Conservation (phyloP, 2,113 vertebrate genomes). For the Heterocephalus glaber region DNA sequence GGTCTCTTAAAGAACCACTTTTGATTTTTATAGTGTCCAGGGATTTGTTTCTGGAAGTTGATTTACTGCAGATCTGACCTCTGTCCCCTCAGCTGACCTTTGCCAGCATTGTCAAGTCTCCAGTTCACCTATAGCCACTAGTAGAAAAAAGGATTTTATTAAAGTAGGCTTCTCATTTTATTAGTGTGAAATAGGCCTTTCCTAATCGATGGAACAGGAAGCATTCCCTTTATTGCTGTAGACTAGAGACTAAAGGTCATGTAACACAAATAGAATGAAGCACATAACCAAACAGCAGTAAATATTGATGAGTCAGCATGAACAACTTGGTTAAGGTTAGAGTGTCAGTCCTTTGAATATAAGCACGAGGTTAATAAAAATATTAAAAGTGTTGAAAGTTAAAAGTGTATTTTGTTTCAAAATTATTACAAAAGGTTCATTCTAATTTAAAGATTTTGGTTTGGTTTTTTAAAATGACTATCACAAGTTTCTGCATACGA, state of each 20-base stretch:
- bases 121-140: constrained; percentile 81
- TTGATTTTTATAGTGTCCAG: constrained; percentile 89
- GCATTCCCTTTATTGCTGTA: constrained; percentile 86
- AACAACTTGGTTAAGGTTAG: constrained; percentile 69
- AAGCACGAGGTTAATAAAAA: constrained; percentile 14
- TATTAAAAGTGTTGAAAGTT: not conserved
- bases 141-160: constrained; percentile 86
- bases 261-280: constrained; percentile 81
- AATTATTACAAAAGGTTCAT: not conserved
- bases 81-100: constrained; percentile 82
- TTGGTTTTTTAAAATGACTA: not conserved
- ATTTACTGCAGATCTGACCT: constrained; percentile 86
- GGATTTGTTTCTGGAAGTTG: constrained; percentile 87
- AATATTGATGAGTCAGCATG: constrained; percentile 76
- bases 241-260: constrained; percentile 83
- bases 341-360: not conserved
- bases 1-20: constrained; percentile 85
- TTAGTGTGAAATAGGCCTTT: constrained; percentile 85
- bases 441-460: not conserved
- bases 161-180: constrained; percentile 87
- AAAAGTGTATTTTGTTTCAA: not conserved
- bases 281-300: constrained; percentile 77
- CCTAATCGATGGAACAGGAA: constrained; percentile 87
- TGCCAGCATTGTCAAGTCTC: constrained; percentile 83
- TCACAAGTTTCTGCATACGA: not conserved